Evolutionary conservation across 1,140 invertebrate genomes (phyloP), one percentile per base, ranked within the genome.

Genomic region (Bradysia coprophila): DNA sequence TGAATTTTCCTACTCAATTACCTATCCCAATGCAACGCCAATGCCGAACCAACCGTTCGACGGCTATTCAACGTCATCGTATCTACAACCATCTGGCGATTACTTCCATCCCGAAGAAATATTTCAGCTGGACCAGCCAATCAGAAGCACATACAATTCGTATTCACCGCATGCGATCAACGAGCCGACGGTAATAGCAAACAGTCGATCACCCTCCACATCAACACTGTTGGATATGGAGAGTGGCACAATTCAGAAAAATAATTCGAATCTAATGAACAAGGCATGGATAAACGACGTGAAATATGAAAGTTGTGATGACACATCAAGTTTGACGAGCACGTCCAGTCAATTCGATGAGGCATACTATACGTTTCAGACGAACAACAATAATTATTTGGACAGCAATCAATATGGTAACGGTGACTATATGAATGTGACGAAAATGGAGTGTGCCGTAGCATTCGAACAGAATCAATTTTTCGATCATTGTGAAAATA

Each of bases 51-150:
- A n/a, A n/a, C n/a, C n/a, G n/a, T n/a, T n/a, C n/a, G n/a, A n/a
- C n/a, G n/a, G n/a, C n/a, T n/a, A n/a, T n/a, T n/a, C n/a, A n/a
- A n/a, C n/a, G n/a, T n/a, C n/a, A n/a, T n/a, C n/a, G n/a, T n/a
- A n/a, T n/a, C n/a, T n/a, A n/a, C n/a, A n/a, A n/a, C n/a, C n/a
- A n/a, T 62, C 67, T 0, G 67, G 69, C 8, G 78, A 81, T 48
- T 64, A 80, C n/a, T 81, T 81, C 51, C 77, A 81, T 48, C 76
- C 78, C 0, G 77, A 81, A 51, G 76, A 82, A 56, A 79, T 82
- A 38, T 83, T 82, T 51, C 78, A 81, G 53, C 51, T 81, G 28
- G 78, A 81, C 45, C 78, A 81, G 52, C 77, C 78, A 0, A 63
- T 81, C n/a, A 64, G 75, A 47, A 61, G 72, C 0, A 74, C 78